phyloP scores from a whole-genome alignment of 30 jellyfish, hydroid and myxozoan species.

The Hydra vulgaris region DNA sequence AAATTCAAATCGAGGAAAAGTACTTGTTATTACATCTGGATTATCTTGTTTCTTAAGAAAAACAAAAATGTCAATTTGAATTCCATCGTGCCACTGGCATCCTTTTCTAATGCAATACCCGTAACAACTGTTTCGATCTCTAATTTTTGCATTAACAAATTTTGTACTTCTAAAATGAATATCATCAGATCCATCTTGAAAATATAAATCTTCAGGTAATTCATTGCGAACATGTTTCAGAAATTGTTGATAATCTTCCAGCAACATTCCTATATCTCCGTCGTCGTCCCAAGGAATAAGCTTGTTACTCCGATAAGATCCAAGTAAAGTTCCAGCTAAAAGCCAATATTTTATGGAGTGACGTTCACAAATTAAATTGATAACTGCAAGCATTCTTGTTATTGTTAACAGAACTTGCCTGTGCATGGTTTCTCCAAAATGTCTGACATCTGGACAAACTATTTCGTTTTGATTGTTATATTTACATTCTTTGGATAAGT shows the following conservation, averaged over 20 bases:
- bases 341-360: slow-evolving; percentile 67
- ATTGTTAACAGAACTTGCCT: slow-evolving; percentile 71
- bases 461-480: neutral
- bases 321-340: slow-evolving; percentile 72
- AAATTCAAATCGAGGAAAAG: slow-evolving; percentile 10
- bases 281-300: slow-evolving; percentile 88
- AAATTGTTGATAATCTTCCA: slow-evolving; percentile 48
- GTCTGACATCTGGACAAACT: slow-evolving; percentile 68
- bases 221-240: slow-evolving; percentile 36
- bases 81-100: slow-evolving; percentile 76
- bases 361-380: slow-evolving; percentile 53
- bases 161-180: slow-evolving; percentile 10
- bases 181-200: slow-evolving; percentile 56
- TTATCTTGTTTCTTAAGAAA: slow-evolving; percentile 26
- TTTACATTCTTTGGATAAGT: neutral
- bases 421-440: slow-evolving; percentile 56
- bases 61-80: slow-evolving; percentile 59
- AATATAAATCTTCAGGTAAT: slow-evolving; percentile 63
- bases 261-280: slow-evolving; percentile 57
- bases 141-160: slow-evolving; percentile 28
- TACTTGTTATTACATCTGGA: neutral
- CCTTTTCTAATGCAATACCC: slow-evolving; percentile 58
- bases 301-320: slow-evolving; percentile 50
- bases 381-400: slow-evolving; percentile 35
- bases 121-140: slow-evolving; percentile 59